Percentiles rank a stretch among this genome's conserved stretches.
phyloP scores from a whole-genome alignment of 2,797 vertebrate species.

The Catostomus latipinnis region DNA sequence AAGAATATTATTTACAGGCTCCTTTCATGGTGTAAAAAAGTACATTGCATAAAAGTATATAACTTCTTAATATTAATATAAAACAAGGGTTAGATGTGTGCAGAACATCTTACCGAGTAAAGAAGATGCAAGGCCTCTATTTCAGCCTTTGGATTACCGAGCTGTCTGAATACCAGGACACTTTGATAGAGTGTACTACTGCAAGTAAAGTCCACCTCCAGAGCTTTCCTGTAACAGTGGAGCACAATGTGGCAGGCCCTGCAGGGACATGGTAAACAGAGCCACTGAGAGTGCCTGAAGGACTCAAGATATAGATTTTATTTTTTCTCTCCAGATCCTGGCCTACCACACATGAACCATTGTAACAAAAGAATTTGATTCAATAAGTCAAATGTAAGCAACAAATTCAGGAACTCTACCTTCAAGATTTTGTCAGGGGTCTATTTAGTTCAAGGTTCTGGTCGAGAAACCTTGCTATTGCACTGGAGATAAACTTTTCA shows the following conservation, averaged over 20 bases:
- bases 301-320: background rate
- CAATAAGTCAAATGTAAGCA: background rate
- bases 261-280: constrained; percentile 31
- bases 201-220: constrained; percentile 82
- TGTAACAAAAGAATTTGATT: background rate
- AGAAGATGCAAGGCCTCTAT: constrained; percentile 86
- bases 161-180: constrained; percentile 79
- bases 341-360: background rate
- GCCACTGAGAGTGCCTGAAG: background rate
- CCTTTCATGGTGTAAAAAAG: too few species aligned
- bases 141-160: constrained; percentile 81
- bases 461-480: background rate
- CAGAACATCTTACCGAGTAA: constrained; percentile 75
- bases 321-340: background rate
- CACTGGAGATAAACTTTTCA: background rate
- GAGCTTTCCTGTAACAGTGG: constrained; percentile 82
- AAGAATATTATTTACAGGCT: too few species aligned
- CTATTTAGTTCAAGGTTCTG: background rate
- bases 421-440: background rate
- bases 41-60: too few species aligned
- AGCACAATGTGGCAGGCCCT: constrained; percentile 88
- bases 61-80: background rate
- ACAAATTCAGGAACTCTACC: background rate
- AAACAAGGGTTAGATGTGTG: background rate
- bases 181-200: constrained; percentile 82